phyloP scores from a whole-genome alignment of 2,113 vertebrate genomes.

The Oncorhynchus gorbuscha region DNA sequence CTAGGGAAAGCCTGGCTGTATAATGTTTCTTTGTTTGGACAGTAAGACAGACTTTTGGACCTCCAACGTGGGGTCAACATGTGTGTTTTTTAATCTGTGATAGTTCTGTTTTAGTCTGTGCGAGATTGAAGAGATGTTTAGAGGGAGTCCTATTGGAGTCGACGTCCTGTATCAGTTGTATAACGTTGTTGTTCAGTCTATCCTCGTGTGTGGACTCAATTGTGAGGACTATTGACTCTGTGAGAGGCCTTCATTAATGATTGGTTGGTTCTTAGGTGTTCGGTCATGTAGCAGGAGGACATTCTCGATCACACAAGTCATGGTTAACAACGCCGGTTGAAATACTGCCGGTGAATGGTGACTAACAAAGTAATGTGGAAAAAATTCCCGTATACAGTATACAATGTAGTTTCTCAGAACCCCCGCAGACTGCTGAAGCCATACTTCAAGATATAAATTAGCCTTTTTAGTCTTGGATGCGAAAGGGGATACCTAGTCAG shows the following conservation, averaged over 20 bases:
- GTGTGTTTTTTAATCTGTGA: background rate
- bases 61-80: constrained; percentile 11
- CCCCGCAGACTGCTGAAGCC: no score
- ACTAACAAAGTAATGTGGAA: no score
- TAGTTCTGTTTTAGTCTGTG: background rate
- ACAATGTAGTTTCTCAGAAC: no score
- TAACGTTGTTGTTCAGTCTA: background rate
- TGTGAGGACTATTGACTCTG: background rate
- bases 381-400: no score
- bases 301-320: background rate
- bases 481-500: no score
- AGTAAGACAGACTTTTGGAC: constrained; percentile 2
- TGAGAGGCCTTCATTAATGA: background rate
- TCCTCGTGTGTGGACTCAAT: background rate
- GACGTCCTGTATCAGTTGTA: background rate
- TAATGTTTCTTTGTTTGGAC: constrained; percentile 8
- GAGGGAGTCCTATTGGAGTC: background rate
- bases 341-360: background rate
- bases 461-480: no score
- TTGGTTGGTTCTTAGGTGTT: background rate
- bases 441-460: no score
- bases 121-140: background rate
- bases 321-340: background rate
- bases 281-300: background rate
- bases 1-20: no score